phyloP scores from a whole-genome alignment of 2,888 invertebrate species.

The Lucinisca nassula region DNA sequence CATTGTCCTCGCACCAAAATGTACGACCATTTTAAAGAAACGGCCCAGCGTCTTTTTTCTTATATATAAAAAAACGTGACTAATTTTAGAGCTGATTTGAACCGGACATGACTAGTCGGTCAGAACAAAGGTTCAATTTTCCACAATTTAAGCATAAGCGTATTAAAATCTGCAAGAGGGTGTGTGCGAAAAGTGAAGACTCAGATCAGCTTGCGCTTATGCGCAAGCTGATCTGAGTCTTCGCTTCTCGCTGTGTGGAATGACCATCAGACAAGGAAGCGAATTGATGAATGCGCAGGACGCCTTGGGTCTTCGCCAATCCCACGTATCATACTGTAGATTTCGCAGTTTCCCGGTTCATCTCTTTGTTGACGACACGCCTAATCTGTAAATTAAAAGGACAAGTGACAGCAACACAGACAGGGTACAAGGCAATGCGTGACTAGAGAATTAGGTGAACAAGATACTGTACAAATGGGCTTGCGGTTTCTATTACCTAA shows the following conservation, averaged over 20 bases:
- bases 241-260: not conserved
- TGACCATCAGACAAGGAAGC: too few species aligned
- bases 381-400: not conserved
- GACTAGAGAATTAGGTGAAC: not conserved
- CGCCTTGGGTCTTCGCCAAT: too few species aligned
- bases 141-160: not conserved
- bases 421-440: not conserved
- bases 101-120: conserved; percentile 1
- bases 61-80: not conserved
- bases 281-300: too few species aligned
- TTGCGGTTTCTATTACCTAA: too few species aligned
- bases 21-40: not conserved
- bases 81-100: not conserved
- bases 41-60: not conserved
- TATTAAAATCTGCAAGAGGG: not conserved
- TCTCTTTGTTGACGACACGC: not conserved
- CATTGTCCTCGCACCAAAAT: not conserved
- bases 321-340: too few species aligned
- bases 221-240: not conserved
- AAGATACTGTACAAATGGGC: too few species aligned
- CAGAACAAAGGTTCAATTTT: conserved; percentile 1
- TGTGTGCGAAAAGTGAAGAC: not conserved
- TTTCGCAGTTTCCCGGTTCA: not conserved
- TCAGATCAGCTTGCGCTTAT: not conserved
- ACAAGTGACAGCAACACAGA: not conserved